Conservation (phyloP, 2,113 vertebrate genomes). For the Rhodinocichla rosea region DNA sequence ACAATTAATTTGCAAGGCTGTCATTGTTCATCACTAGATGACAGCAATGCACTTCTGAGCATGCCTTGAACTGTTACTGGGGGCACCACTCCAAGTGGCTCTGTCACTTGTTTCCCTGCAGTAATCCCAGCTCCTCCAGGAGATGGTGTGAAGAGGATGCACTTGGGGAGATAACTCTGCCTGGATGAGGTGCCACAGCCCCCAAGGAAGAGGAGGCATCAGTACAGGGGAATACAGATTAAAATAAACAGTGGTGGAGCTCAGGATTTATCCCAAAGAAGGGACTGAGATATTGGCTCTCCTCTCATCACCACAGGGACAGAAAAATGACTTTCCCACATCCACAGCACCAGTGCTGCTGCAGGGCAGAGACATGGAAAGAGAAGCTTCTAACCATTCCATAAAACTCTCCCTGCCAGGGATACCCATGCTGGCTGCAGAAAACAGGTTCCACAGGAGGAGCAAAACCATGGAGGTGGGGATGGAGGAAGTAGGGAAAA, state of each 20-base stretch:
- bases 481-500: neutral
- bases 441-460: neutral
- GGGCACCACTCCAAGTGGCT: neutral
- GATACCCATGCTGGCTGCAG: neutral
- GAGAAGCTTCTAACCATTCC: neutral
- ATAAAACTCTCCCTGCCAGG: neutral
- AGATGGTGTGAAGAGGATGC: neutral
- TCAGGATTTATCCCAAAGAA: neutral
- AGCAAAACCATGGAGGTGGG: neutral
- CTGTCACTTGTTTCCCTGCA: neutral
- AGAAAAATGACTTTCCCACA: neutral
- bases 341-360: neutral
- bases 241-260: neutral
- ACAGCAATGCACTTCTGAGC: conserved; percentile 44
- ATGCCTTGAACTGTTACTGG: neutral
- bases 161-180: neutral
- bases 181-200: neutral
- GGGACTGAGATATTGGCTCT: neutral
- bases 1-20: neutral
- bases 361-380: neutral
- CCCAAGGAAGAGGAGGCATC: neutral
- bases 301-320: neutral
- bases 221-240: neutral
- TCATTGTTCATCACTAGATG: conserved; percentile 50
- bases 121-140: neutral